Percentiles rank a stretch among this genome's conserved stretches.
These are phyloP conservation scores for Idaea straminata DNA, from an alignment of 2,888 invertebrate genomes.

Conservation along the genomic window DNA sequence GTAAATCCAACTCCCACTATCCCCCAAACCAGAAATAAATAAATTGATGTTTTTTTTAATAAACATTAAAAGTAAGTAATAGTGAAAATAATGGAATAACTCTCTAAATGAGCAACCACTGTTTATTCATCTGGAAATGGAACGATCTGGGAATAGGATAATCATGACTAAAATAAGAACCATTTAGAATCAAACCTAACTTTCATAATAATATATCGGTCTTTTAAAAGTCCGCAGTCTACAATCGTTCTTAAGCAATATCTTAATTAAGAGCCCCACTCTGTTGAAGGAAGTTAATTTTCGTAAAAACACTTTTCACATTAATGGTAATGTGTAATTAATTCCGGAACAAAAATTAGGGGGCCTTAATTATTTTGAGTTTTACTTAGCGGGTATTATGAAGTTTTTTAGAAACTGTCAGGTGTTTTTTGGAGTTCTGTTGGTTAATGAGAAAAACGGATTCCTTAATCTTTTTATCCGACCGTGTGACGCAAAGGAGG, in stretches of 20 bases:
- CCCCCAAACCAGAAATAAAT: no score
- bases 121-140: no score
- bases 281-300: slow-evolving; percentile 26
- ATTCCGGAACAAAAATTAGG: slow-evolving; percentile 28
- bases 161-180: no score
- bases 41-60: no score
- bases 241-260: slow-evolving; percentile 20
- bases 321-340: slow-evolving; percentile 34
- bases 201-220: background rate
- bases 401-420: slow-evolving; percentile 10
- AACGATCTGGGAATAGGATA: no score
- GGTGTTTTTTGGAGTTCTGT: slow-evolving; percentile 16
- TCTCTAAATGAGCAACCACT: no score
- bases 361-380: slow-evolving; percentile 23
- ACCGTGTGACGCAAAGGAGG: background rate
- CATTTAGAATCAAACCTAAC: no score
- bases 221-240: background rate
- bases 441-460: slow-evolving; percentile 12
- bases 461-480: slow-evolving; percentile 3
- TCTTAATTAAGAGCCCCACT: slow-evolving; percentile 29
- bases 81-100: no score
- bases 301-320: slow-evolving; percentile 29
- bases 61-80: no score
- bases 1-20: no score
- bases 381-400: slow-evolving; percentile 16